Evolutionary conservation across 1,140 invertebrate genomes (phyloP).

Genomic region (Laupala kohalensis): DNA sequence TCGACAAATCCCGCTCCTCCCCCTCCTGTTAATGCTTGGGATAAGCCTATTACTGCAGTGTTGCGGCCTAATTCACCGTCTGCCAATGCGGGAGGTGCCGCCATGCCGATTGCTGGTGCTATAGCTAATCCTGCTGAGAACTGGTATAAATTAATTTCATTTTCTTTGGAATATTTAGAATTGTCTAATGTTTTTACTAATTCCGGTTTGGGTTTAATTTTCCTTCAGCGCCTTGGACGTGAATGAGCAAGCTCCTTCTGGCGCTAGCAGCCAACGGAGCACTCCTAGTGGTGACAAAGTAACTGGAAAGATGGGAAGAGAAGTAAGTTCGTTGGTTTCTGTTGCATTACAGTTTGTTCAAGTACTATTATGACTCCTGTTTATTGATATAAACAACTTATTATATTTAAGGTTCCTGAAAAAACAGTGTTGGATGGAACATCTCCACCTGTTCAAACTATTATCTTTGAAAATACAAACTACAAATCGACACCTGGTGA

Average conservation of each 20-base stretch:
- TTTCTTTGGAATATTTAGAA: neutral
- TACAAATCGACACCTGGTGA: slow-evolving; percentile 51
- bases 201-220: neutral
- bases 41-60: slow-evolving; percentile 61
- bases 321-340: slow-evolving; percentile 14
- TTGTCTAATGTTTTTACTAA: neutral
- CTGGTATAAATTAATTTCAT: slow-evolving; percentile 5
- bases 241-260: slow-evolving; percentile 24
- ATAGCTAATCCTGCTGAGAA: slow-evolving; percentile 8
- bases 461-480: slow-evolving; percentile 87
- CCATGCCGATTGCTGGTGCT: slow-evolving; percentile 22
- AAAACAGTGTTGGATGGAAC: slow-evolving; percentile 52
- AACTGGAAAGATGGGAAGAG: slow-evolving; percentile 20
- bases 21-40: slow-evolving; percentile 67
- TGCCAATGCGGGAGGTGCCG: slow-evolving; percentile 16
- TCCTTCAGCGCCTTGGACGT: slow-evolving; percentile 18
- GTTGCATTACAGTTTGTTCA: too few relatives aligned
- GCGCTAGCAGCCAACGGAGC: slow-evolving; percentile 37
- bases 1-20: slow-evolving; percentile 37
- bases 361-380: neutral
- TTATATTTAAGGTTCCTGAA: slow-evolving; percentile 30
- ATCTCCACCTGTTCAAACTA: slow-evolving; percentile 68
- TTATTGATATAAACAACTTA: neutral
- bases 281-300: slow-evolving; percentile 35
- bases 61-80: slow-evolving; percentile 36